These are phyloP conservation scores for Aegypius monachus DNA, from an alignment of 2,113 vertebrate species.

Conservation along the genomic window DNA sequence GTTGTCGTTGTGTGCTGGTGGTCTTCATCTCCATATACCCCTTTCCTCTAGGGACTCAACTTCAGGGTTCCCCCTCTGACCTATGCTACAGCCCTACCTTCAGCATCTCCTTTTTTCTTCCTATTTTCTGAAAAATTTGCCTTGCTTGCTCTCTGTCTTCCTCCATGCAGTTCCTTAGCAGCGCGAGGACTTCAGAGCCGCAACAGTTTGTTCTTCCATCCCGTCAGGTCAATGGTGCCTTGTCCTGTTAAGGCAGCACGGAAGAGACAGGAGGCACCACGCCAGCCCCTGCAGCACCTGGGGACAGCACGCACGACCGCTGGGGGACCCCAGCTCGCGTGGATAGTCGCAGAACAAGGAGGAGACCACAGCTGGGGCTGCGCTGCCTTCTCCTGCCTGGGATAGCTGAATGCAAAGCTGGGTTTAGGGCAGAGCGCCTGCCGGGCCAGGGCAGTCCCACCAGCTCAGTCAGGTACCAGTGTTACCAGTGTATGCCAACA, in stretches of 20 bases:
- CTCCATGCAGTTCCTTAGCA: background rate
- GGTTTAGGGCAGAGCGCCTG: background rate
- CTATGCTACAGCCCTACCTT: background rate
- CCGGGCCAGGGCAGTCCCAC: background rate
- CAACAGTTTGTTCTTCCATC: background rate
- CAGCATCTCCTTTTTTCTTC: background rate
- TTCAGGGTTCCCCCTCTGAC: background rate
- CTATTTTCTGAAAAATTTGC: background rate
- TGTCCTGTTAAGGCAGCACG: rapidly evolving
- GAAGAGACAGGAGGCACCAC: background rate
- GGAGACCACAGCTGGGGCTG: background rate
- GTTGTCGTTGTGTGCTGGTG: background rate
- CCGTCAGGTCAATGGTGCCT: too few species aligned
- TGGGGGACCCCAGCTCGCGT: rapidly evolving
- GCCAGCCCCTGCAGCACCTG: background rate
- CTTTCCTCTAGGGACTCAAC: background rate
- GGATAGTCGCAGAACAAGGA: background rate
- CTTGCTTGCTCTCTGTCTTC: background rate
- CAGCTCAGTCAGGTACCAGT: background rate
- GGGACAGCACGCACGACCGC: rapidly evolving
- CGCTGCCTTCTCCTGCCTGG: background rate
- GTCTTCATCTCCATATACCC: rapidly evolving
- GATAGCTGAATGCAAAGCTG: background rate
- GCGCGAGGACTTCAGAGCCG: background rate
- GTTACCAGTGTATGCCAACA: rapidly evolving